A percentile compares a stretch with the other conserved stretches of the same genome.
These are phyloP conservation scores for Megalonaias nervosa DNA, from an alignment of 1,140 invertebrate species.

Conservation along the genomic window DNA sequence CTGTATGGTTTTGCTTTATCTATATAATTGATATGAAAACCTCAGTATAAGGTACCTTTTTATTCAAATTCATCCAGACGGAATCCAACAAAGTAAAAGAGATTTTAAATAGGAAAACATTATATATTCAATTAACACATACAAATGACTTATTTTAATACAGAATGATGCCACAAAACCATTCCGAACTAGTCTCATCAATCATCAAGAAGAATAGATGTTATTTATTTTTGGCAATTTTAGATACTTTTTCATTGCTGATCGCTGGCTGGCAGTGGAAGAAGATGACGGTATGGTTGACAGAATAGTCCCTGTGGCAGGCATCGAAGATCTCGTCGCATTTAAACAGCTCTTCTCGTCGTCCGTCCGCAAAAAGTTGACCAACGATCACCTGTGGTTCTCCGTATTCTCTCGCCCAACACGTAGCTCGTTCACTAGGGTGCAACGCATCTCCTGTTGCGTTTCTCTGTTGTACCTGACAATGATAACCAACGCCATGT, in stretches of 20 bases:
- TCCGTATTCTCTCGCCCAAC: slow-evolving; percentile 59
- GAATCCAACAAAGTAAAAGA: no score
- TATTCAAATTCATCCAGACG: no score
- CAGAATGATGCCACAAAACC: no score
- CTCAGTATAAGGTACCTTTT: no score
- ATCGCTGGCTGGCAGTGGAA: slow-evolving; percentile 70
- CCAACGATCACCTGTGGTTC: slow-evolving; percentile 71
- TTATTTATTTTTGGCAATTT: neutral
- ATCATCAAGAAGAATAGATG: neutral
- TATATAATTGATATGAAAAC: no score
- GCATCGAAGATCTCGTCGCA: slow-evolving; percentile 66
- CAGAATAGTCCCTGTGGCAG: slow-evolving; percentile 69
- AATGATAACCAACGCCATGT: slow-evolving; percentile 70
- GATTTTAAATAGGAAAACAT: no score
- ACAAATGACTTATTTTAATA: no score
- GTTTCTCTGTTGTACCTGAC: slow-evolving; percentile 61
- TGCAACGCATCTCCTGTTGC: slow-evolving; percentile 62
- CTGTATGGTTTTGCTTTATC: no score
- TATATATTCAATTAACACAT: no score
- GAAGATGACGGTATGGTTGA: slow-evolving; percentile 71
- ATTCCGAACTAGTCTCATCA: no score
- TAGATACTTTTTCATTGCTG: slow-evolving; percentile 68
- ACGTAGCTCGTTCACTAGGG: slow-evolving; percentile 56
- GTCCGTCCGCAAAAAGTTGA: slow-evolving; percentile 70
- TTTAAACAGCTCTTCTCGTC: slow-evolving; percentile 71